Conservation (phyloP, 2,888 invertebrate genomes). For the Tenthredo livida region DNA sequence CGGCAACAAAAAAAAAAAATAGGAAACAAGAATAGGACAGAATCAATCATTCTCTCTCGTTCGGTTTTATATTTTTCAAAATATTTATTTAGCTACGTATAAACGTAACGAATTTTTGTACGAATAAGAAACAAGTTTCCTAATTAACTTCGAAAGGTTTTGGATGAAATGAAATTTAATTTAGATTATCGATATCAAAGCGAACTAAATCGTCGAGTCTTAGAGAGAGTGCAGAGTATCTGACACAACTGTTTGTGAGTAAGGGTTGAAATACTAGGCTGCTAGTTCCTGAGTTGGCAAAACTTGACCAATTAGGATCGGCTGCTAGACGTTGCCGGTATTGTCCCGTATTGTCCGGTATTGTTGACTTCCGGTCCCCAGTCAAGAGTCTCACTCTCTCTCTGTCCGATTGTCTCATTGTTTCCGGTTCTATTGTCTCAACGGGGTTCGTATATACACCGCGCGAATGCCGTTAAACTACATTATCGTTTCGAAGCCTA, state of each 20-base stretch:
- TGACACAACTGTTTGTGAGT: neutral
- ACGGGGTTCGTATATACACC: conserved; percentile 19
- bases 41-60: neutral
- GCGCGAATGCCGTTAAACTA: conserved; percentile 5
- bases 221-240: neutral
- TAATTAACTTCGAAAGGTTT: no score
- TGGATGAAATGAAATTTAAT: no score
- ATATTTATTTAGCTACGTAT: no score
- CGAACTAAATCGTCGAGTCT: no score
- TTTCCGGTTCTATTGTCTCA: conserved; percentile 55
- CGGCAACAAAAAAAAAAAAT: neutral
- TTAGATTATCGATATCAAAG: no score
- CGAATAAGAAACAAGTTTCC: no score
- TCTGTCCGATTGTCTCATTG: conserved; percentile 77
- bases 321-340: conserved; percentile 70
- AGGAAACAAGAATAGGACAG: neutral
- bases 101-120: no score
- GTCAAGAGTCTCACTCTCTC: conserved; percentile 68
- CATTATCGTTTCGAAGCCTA: conserved; percentile 5
- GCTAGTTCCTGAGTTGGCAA: conserved; percentile 58
- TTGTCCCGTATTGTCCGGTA: conserved; percentile 74
- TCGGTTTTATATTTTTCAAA: no score
- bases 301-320: conserved; percentile 73
- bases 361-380: conserved; percentile 73
- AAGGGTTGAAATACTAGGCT: conserved; percentile 7